Conservation (phyloP, 92 coral and sea anemone species). For the Actinernus sp. region DNA sequence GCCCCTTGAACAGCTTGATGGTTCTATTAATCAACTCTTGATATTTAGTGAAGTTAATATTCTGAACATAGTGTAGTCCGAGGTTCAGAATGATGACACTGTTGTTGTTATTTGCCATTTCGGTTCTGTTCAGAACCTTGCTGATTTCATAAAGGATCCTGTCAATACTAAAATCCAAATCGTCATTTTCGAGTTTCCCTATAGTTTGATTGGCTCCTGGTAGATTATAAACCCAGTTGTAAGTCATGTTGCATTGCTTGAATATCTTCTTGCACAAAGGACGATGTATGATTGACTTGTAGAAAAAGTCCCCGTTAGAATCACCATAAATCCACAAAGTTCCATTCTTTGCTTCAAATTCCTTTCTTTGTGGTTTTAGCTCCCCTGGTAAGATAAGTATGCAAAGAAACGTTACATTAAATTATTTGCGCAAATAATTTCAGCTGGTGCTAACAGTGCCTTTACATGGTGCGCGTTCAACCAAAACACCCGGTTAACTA, state of each 20-base stretch:
- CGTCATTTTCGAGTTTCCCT: conserved; percentile 69
- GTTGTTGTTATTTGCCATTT: conserved; percentile 48
- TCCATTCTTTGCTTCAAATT: conserved; percentile 7
- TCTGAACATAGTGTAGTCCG: conserved; percentile 90
- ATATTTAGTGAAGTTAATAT: conserved; percentile 75
- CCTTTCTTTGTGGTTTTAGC: conserved; percentile 8
- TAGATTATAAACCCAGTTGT: conserved; percentile 83
- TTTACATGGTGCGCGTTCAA: no score
- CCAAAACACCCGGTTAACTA: no score
- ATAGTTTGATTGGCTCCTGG: conserved; percentile 70
- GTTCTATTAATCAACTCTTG: conserved; percentile 57
- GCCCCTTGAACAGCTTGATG: conserved; percentile 62
- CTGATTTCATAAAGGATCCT: conserved; percentile 68
- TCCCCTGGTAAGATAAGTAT: not conserved
- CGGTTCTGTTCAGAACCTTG: conserved; percentile 30
- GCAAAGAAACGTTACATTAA: no score
- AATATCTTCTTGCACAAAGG: conserved; percentile 70
- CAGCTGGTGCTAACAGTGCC: no score
- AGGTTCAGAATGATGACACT: conserved; percentile 74
- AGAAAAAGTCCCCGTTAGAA: conserved; percentile 82
- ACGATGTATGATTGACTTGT: conserved; percentile 64
- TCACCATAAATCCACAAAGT: conserved; percentile 88
- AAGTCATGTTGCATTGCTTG: conserved; percentile 65
- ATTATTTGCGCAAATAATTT: no score
- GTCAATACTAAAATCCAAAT: conserved; percentile 64